Evolutionary conservation across 2,113 vertebrate species (phyloP), one percentile per base, ranked within the genome.

Genomic region (Potamarius usumacintae): DNA sequence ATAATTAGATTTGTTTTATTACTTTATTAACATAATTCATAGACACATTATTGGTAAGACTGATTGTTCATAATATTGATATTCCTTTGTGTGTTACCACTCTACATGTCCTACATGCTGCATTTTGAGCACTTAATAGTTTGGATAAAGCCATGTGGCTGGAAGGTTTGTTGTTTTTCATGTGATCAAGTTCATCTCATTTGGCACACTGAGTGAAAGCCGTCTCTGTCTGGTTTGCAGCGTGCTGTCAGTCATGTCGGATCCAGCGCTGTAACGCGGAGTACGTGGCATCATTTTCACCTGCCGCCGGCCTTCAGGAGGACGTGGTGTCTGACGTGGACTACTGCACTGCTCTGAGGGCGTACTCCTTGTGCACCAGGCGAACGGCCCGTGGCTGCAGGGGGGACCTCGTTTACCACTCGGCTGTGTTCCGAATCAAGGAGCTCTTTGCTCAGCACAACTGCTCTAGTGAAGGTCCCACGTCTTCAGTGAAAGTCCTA

Each of bases 371-470:
- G 90, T 96, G 96, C 92, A 96, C 96, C 82, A 92, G 92, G 0
- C 93, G 95, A 42, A 96, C 95, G 9, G 95, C 96, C 0, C 94
- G 94, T 76, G 93, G 93, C 87, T 96, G 96, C 84, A 91, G 95
- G 34, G 96, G 96, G 0, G 94, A 96, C 92, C 92, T 96, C 84
- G 95, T 96, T 83, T 97, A 96, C 93, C 96, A 97, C 91, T 96
- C 96, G 0, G 96, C 96, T 0, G 95, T 95, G 78, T 95, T 96
- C 76, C 93, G 95, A 85, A 97, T 97, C 82, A 96, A 95, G 91
- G 96, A 97, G 91, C 92, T 97, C 82, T 96, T 96, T 89, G 92
- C 93, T 48, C 95, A 96, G 92, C 94, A 96, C 86, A 97, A 96
- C 93, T 97, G 96, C 93, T 96, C 96, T 90, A 96, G 94, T 10